Evolutionary conservation across 2,888 invertebrate genomes (phyloP), one percentile per base, ranked within the genome.

Genomic region (Augochlorella aurata): DNA sequence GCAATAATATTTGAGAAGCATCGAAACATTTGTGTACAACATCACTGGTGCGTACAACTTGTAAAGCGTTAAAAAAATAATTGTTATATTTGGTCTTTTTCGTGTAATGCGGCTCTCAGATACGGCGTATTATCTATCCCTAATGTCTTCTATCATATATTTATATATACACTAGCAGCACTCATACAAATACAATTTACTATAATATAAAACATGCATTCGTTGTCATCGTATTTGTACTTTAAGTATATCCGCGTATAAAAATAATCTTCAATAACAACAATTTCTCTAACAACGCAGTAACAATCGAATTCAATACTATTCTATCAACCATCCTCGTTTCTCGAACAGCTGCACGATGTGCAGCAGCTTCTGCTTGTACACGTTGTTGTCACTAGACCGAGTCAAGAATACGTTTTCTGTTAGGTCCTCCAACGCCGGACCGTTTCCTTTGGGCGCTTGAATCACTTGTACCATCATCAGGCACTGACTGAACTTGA

Each of bases 401-500:
- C 89, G 85, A 10, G 86, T 85, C 24, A 90, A 70, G 72, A 93
- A 93, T 52, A 79, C 79, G 67, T 88, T 86, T 49, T 88, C 87
- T 5, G 90, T 85, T 14, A 91, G 86, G 29, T 87, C 89, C 45
- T 91, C 89, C 50, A 91, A 87, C 18, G 92, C 89, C 0, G 91
- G 90, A 0, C 89, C 88, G 1, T 77, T 80, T 0, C 89, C 91
- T 3, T 90, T 89, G 2, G 90, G 87, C 0, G 93, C 92, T 74
- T 93, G 92, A n/a, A 93, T 93, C 29, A 93, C 93, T 79, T 92
- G 93, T 5, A 89, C 85, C 93, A 93, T 93, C 91, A 93, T 92
- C 10, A 93, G 71, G 58, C 92, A 92, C 73, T 93, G 93, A 9
- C 85, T 89, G 54, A 93, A 90, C 74, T 89, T 92, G 0, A 86